A percentile compares a stretch with the other conserved stretches of the same genome.
phyloP scores from a whole-genome alignment of 2,888 invertebrate species.

The Plagodis pulveraria region DNA sequence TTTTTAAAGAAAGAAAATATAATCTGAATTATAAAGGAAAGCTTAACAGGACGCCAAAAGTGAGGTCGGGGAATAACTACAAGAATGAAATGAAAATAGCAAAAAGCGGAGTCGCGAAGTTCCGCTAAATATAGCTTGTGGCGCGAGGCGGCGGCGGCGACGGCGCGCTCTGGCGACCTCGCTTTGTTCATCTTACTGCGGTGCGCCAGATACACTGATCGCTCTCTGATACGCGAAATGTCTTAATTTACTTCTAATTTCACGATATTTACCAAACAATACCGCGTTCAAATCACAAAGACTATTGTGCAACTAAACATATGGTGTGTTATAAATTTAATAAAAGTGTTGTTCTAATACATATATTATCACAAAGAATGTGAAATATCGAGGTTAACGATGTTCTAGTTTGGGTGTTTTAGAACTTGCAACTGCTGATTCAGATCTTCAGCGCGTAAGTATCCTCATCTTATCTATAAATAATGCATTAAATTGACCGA shows the following conservation, averaged over 20 bases:
- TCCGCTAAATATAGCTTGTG: conserved; percentile 78
- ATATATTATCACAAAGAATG: conserved; percentile 23
- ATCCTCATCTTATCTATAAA: conserved; percentile 33
- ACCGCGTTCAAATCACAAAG: neutral
- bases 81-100: conserved; percentile 83
- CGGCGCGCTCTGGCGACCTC: conserved; percentile 61
- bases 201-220: conserved; percentile 31
- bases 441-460: conserved; percentile 64
- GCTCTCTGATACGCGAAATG: conserved; percentile 35
- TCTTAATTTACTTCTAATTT: conserved; percentile 19
- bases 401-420: conserved; percentile 56
- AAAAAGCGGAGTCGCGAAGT: conserved; percentile 80
- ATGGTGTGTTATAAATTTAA: conserved; percentile 1
- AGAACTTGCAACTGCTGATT: conserved; percentile 51
- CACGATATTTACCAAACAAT: conserved; percentile 23
- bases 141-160: conserved; percentile 53
- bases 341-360: conserved; percentile 7
- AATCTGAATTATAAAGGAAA: conserved; percentile 32
- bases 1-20: conserved; percentile 19
- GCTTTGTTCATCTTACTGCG: conserved; percentile 59
- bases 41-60: conserved; percentile 62
- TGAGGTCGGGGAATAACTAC: conserved; percentile 55
- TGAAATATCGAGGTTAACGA: conserved; percentile 53
- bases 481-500: conserved; percentile 31
- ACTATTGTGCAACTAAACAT: conserved; percentile 1